Conservation (phyloP, 2,888 invertebrate species). For the Parapristionchus giblindavisi region DNA sequence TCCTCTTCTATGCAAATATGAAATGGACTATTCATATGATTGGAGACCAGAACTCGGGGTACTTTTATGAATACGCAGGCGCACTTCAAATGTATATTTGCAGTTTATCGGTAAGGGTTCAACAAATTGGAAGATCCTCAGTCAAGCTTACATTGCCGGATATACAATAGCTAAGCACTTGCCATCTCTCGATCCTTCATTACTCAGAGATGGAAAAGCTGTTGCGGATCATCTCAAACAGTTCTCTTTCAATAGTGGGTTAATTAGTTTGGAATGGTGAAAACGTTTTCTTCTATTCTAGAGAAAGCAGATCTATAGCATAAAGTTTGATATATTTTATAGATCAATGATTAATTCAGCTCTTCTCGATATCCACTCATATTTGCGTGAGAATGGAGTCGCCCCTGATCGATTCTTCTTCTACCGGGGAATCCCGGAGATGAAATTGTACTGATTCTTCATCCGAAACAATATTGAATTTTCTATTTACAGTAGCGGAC, state of each 20-base stretch:
- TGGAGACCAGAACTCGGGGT: constrained; percentile 4
- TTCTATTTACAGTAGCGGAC: background rate
- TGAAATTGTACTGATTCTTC: background rate
- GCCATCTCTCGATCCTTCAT: background rate
- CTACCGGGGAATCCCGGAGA: background rate
- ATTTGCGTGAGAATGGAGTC: constrained; percentile 1
- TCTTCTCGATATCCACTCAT: background rate
- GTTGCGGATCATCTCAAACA: background rate
- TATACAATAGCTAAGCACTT: constrained; percentile 1
- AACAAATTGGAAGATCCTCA: background rate
- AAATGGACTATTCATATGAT: constrained; percentile 2
- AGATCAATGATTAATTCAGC: background rate
- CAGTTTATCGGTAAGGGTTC: background rate
- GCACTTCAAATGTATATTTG: background rate
- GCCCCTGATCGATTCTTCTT: constrained; percentile 18
- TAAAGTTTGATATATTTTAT: background rate
- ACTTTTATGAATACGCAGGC: too few relatives aligned
- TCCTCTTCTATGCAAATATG: constrained; percentile 22
- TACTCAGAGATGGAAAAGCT: background rate
- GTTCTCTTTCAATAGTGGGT: background rate
- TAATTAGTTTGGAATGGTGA: background rate
- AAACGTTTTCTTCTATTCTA: background rate
- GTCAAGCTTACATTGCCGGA: constrained; percentile 15
- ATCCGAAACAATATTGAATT: background rate
- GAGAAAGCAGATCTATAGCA: background rate